These are phyloP conservation scores for Ctenodactylus gundi DNA, from an alignment of 2,113 vertebrate species.

Conservation along the genomic window DNA sequence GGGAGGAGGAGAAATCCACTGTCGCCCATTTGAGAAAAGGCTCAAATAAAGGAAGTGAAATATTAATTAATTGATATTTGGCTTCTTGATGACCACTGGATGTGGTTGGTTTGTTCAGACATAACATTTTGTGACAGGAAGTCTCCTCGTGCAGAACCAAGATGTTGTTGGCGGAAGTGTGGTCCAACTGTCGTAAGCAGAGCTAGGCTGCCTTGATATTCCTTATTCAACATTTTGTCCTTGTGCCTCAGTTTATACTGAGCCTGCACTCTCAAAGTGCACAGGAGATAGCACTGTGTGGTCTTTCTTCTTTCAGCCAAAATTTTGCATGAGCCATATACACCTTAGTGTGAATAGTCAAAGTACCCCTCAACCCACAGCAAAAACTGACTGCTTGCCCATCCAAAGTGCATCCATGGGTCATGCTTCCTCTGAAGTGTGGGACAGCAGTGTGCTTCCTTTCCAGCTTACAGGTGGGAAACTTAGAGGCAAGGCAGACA, in stretches of 20 bases:
- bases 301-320: neutral
- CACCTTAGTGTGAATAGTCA: neutral
- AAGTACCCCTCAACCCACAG: neutral
- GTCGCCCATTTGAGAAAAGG: neutral
- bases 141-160: neutral
- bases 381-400: neutral
- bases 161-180: neutral
- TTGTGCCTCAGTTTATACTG: neutral
- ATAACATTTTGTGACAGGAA: neutral
- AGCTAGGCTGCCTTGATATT: neutral
- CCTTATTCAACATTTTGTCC: neutral
- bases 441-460: neutral
- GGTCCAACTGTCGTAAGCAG: neutral
- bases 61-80: too few relatives aligned
- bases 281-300: neutral
- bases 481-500: neutral
- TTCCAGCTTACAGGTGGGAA: neutral
- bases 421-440: neutral
- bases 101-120: neutral
- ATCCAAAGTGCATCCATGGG: neutral
- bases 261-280: neutral
- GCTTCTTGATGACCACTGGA: too few relatives aligned
- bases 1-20: neutral
- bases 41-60: neutral
- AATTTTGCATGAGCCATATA: neutral